These are phyloP conservation scores for Lerema accius DNA, from an alignment of 1,140 invertebrate species.

Conservation along the genomic window DNA sequence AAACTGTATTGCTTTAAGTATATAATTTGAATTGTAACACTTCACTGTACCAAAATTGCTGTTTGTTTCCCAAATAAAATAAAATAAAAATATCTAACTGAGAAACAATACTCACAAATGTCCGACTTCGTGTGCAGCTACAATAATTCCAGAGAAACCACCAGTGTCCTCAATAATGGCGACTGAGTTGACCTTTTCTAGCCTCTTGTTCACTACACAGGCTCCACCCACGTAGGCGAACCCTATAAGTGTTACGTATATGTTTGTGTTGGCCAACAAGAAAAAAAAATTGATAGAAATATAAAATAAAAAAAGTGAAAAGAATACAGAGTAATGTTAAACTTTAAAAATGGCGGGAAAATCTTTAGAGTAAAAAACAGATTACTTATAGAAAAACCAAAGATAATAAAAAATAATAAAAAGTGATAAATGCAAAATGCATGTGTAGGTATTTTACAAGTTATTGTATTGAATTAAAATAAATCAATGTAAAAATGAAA, in stretches of 20 bases:
- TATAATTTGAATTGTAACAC: no score
- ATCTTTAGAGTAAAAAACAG: conserved; percentile 4
- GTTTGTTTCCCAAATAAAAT: no score
- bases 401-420: no score
- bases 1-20: no score
- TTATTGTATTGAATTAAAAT: no score
- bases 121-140: conserved; percentile 97
- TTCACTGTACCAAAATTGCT: no score
- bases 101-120: conserved; percentile 94
- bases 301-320: conserved; percentile 1
- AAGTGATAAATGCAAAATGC: conserved; percentile 24
- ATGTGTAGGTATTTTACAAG: no score
- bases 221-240: conserved; percentile 98
- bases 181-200: conserved; percentile 98
- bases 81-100: no score
- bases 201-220: conserved; percentile 96
- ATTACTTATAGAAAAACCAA: conserved; percentile 2
- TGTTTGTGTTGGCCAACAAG: no score
- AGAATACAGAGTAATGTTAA: conserved; percentile 1
- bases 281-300: conserved; percentile 26
- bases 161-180: conserved; percentile 98
- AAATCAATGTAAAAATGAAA: conserved; percentile 29
- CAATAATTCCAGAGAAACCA: conserved; percentile 97
- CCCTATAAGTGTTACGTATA: conserved; percentile 82
- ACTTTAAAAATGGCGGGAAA: background rate